These are phyloP conservation scores for Taxidea taxus DNA, from an alignment of 2,113 vertebrate genomes.

Conservation along the genomic window DNA sequence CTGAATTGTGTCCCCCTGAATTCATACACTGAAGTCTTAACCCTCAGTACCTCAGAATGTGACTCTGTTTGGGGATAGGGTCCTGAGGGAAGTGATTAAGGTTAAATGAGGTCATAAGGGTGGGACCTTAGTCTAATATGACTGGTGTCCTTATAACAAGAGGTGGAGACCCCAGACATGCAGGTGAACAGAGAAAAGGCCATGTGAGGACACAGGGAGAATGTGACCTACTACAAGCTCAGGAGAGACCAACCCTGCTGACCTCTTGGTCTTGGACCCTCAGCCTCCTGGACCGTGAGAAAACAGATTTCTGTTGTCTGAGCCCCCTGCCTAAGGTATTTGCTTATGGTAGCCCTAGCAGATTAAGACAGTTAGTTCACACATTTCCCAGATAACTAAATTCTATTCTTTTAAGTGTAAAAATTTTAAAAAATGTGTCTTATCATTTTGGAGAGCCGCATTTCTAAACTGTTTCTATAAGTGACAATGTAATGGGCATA, in stretches of 20 bases:
- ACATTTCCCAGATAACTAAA: neutral
- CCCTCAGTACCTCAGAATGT: neutral
- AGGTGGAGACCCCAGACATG: neutral
- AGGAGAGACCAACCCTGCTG: neutral
- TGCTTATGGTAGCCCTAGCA: neutral
- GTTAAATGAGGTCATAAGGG: neutral
- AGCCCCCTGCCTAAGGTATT: neutral
- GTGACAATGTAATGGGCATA: neutral
- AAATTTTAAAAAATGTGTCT: neutral
- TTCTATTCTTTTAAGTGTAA: neutral
- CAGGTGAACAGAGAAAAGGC: neutral
- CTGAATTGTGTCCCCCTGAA: neutral
- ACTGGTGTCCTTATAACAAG: neutral
- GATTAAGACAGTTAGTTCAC: neutral
- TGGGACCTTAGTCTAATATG: neutral
- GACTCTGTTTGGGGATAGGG: neutral
- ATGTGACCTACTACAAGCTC: neutral
- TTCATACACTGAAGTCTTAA: neutral
- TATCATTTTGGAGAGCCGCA: neutral
- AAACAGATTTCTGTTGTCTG: neutral
- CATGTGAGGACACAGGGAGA: neutral
- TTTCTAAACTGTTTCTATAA: neutral
- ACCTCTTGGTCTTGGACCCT: neutral
- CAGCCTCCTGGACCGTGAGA: neutral
- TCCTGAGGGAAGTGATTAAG: neutral